Evolutionary conservation across 2,888 invertebrate species (phyloP).

Genomic region (Synergus japonicus): DNA sequence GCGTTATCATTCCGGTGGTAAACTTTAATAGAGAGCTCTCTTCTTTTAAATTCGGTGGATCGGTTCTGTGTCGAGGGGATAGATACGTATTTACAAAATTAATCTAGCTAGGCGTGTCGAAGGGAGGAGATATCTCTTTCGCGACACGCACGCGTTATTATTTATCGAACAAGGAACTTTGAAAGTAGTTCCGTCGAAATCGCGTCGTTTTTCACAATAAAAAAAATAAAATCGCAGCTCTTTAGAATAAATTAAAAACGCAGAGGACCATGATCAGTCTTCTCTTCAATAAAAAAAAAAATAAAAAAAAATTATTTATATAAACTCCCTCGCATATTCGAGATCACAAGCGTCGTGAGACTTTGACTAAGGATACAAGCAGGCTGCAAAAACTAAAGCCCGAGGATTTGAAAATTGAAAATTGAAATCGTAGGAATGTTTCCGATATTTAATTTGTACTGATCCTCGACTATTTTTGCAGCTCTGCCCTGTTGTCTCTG

Average conservation of each 20-base stretch:
- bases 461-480: slow-evolving; percentile 13
- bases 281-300: slow-evolving; percentile 18
- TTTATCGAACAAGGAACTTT: slow-evolving; percentile 29
- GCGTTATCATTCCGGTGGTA: slow-evolving; percentile 26
- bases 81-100: slow-evolving; percentile 41
- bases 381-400: slow-evolving; percentile 1
- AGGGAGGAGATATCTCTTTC: not conserved
- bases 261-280: slow-evolving; percentile 38
- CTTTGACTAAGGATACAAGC: slow-evolving; percentile 39
- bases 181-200: slow-evolving; percentile 7
- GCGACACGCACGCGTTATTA: slow-evolving; percentile 38
- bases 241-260: slow-evolving; percentile 39
- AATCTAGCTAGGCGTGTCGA: slow-evolving; percentile 37
- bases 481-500: slow-evolving; percentile 8
- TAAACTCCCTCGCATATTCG: slow-evolving; percentile 17
- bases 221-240: slow-evolving; percentile 31
- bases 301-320: slow-evolving; percentile 1
- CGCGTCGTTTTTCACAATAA: slow-evolving; percentile 22
- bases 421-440: slow-evolving; percentile 21
- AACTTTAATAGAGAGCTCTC: slow-evolving; percentile 37
- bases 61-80: slow-evolving; percentile 8
- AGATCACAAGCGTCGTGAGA: slow-evolving; percentile 40
- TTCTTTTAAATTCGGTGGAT: slow-evolving; percentile 12
- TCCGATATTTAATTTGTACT: slow-evolving; percentile 18
- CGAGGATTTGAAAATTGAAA: slow-evolving; percentile 22